Base-by-base conservation (phyloP, 2,113 vertebrate species). In the Daubentonia madagascariensis region DNA sequence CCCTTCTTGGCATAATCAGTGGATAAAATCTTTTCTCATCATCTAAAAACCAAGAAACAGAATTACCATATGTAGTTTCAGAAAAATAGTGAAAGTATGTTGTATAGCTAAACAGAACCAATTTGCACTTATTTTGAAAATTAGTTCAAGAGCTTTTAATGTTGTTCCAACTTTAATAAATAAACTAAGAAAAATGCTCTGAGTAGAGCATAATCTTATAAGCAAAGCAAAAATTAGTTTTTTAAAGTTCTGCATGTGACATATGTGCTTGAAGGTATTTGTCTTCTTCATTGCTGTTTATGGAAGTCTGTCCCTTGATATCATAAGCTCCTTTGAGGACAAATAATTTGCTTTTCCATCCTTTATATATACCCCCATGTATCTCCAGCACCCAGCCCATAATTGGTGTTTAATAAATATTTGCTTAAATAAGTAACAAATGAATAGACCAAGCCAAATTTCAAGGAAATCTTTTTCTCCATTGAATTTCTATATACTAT, bases 71-170 rank as follows among this genome's bases (percentile, higher is more conserved):
- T 52, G 8, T 2, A 84, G 37, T 95, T 91, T 72, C 45, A 94
- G 35, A 85, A 86, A 97, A 81, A 78, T 4, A 94, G 73, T 84
- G 25, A 65, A 85, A 95, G 28, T 95, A 2, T n/a, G 43, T 86
- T 48, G 40, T 13, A 8, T 9, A 76, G 14, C 37, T 84, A 52
- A 93, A 85, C 16, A 91, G 43, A 50, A 94, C 80, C 78, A 45
- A 28, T 87, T 95, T 61, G 67, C 18, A 75, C 37, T 89, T 45
- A 79, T 61, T 96, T 92, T 67, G 48, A 35, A 92, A 94, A 81
- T 88, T 80, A 85, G 17, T 35, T 87, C 65, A 96, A 93, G 76
- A 75, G 10, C 7, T 90, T 90, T 97, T 78, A 95, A 76, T 75
- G 32, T 89, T 80, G 43, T 92, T 85, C 87, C 75, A 92, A 75